Evolutionary conservation across 2,888 invertebrate genomes (phyloP).

Genomic region (Drosophila barbarae): DNA sequence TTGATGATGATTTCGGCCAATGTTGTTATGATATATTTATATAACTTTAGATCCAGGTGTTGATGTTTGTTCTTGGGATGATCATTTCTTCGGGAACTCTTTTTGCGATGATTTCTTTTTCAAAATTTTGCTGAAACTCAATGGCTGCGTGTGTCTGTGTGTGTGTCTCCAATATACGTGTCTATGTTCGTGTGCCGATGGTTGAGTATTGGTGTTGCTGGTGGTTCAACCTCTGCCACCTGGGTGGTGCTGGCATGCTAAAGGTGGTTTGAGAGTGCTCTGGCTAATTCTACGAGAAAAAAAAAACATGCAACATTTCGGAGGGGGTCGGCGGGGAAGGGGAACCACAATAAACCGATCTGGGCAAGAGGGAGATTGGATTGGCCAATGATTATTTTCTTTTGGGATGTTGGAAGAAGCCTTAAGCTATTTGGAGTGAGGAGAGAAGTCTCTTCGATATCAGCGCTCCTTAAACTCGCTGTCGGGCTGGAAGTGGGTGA

Average conservation of each 20-base stretch:
- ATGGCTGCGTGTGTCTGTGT: constrained; percentile 12
- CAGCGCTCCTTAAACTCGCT: constrained; percentile 52
- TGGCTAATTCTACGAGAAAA: constrained; percentile 14
- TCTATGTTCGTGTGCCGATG: constrained; percentile 3
- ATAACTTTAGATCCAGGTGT: not conserved
- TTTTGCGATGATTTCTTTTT: not conserved
- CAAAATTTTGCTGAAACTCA: constrained; percentile 7
- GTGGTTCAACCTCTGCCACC: constrained; percentile 27
- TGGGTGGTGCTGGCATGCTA: constrained; percentile 32
- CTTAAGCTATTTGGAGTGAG: constrained; percentile 9
- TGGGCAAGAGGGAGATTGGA: not conserved
- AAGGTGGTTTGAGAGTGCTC: constrained; percentile 17
- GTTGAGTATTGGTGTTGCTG: constrained; percentile 3
- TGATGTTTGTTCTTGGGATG: constrained; percentile 6
- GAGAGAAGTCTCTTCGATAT: constrained; percentile 1
- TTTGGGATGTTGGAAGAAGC: not conserved
- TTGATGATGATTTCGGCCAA: constrained; percentile 8
- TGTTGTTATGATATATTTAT: constrained; percentile 10
- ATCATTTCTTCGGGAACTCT: not conserved
- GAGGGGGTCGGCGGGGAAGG: not conserved
- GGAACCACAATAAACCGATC: constrained; percentile 7
- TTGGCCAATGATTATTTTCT: constrained; percentile 15
- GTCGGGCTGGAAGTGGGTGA: constrained; percentile 68
- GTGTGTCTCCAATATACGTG: not conserved
- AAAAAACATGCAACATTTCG: constrained; percentile 16